These are phyloP conservation scores for Lordiphosa stackelbergi DNA, from an alignment of 1,140 invertebrate species.

Conservation along the genomic window DNA sequence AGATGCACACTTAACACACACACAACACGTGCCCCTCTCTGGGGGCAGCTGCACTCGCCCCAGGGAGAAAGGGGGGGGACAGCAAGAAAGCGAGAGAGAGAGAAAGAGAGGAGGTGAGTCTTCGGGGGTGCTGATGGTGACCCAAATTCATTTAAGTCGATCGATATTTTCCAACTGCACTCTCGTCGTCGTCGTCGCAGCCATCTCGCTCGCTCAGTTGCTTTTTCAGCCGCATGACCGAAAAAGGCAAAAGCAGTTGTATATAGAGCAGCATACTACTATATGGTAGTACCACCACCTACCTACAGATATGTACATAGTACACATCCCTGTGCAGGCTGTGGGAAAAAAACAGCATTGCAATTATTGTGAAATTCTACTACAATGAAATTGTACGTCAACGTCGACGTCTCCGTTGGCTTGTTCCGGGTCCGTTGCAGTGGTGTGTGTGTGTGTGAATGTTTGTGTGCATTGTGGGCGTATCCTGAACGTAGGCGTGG, in stretches of 20 bases:
- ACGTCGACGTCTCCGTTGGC: conserved; percentile 33
- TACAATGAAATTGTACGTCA: conserved; percentile 55
- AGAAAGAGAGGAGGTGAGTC: conserved; percentile 1
- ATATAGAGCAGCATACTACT: conserved; percentile 68
- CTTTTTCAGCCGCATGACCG: conserved; percentile 39
- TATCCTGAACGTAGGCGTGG: conserved; percentile 27
- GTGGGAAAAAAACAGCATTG: conserved; percentile 45
- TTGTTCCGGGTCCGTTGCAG: conserved; percentile 29
- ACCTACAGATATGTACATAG: conserved; percentile 19
- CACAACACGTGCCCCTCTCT: background rate
- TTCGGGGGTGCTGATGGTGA: conserved; percentile 28
- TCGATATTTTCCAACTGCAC: conserved; percentile 59
- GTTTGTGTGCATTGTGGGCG: conserved; percentile 24
- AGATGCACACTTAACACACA: conserved; percentile 40
- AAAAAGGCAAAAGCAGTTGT: conserved; percentile 47
- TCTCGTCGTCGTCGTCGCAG: conserved; percentile 7
- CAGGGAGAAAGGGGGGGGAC: conserved; percentile 12
- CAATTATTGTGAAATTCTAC: conserved; percentile 73
- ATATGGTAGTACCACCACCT: conserved; percentile 42
- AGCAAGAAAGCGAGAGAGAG: too few relatives aligned
- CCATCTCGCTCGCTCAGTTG: conserved; percentile 15
- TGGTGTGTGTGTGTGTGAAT: conserved; percentile 22
- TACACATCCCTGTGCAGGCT: conserved; percentile 1
- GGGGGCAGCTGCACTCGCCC: conserved; percentile 29
- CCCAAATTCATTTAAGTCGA: conserved; percentile 74